These are phyloP conservation scores for Pomatostomus ruficeps DNA, from an alignment of 2,113 vertebrate genomes.

Conservation along the genomic window DNA sequence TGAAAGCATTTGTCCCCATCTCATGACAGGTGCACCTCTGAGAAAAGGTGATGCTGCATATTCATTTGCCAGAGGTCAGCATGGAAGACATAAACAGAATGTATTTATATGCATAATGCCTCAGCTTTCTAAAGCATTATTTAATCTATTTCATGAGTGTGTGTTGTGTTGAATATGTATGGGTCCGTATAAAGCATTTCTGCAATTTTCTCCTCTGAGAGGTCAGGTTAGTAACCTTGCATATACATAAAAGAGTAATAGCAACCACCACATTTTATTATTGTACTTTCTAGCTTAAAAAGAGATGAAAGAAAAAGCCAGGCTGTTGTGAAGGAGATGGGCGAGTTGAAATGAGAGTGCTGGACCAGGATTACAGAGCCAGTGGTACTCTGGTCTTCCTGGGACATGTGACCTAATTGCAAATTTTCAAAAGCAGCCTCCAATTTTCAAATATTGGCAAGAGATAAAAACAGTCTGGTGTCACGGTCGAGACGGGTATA, in stretches of 20 bases:
- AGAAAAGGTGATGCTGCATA: constrained; percentile 23
- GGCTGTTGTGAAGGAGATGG: not conserved
- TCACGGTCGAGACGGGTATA: too few species aligned
- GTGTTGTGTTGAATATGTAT: constrained; percentile 45
- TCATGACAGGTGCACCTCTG: constrained; percentile 34
- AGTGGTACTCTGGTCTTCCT: not conserved
- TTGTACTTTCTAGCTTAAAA: not conserved
- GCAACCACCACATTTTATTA: not conserved
- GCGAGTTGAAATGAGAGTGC: not conserved
- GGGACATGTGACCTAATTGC: not conserved
- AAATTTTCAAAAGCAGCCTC: not conserved
- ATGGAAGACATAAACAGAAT: constrained; percentile 18
- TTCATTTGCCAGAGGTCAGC: constrained; percentile 54
- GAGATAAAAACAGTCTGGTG: not conserved
- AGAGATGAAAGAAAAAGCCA: not conserved
- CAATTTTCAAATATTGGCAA: not conserved
- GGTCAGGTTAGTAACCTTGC: constrained; percentile 11
- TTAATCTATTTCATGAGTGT: constrained; percentile 50
- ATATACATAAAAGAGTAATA: not conserved
- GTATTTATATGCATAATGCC: constrained; percentile 25
- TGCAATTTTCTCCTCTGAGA: not conserved
- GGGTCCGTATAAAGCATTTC: not conserved
- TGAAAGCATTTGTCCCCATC: constrained; percentile 6
- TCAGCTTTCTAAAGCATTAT: constrained; percentile 38
- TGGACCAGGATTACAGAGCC: not conserved